A percentile compares a stretch with the other conserved stretches of the same genome.
phyloP scores from a whole-genome alignment of 2,888 invertebrate genomes.

The Prenolepis imparis region DNA sequence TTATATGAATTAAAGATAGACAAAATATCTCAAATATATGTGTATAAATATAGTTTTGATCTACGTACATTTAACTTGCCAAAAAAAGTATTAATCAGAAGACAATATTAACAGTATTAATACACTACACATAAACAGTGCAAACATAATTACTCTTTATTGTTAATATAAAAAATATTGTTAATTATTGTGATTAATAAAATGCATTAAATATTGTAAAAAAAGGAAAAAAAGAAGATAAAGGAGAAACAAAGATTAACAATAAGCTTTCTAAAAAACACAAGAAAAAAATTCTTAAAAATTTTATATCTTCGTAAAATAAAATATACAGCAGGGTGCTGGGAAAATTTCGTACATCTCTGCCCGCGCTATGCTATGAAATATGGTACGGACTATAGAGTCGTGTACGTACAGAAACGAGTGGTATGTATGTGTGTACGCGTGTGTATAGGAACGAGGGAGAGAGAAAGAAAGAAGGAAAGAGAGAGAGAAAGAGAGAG shows the following conservation, averaged over 20 bases:
- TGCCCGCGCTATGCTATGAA: constrained; percentile 72
- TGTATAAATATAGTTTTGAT: background rate
- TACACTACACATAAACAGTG: background rate
- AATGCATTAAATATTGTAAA: too few species aligned
- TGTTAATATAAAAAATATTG: background rate
- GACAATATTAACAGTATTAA: background rate
- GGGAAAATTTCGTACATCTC: constrained; percentile 50
- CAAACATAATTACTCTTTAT: background rate
- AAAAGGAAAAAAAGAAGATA: background rate
- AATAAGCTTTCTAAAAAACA: background rate
- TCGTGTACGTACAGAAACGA: constrained; percentile 60
- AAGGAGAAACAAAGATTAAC: background rate
- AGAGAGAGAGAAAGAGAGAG: background rate
- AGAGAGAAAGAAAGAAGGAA: constrained; percentile 61
- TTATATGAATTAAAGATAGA: background rate
- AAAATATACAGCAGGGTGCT: constrained; percentile 54
- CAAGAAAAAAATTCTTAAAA: background rate
- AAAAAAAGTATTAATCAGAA: background rate
- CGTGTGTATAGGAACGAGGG: constrained; percentile 64
- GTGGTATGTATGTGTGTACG: constrained; percentile 52
- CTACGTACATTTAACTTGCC: background rate
- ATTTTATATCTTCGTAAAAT: background rate
- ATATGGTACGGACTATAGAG: constrained; percentile 72
- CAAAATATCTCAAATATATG: background rate
- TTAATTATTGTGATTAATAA: too few species aligned